Evolutionary conservation across 2,797 vertebrate species (phyloP), one percentile per base, ranked within the genome.

Genomic region (Gymnoscopelus microlampas): DNA sequence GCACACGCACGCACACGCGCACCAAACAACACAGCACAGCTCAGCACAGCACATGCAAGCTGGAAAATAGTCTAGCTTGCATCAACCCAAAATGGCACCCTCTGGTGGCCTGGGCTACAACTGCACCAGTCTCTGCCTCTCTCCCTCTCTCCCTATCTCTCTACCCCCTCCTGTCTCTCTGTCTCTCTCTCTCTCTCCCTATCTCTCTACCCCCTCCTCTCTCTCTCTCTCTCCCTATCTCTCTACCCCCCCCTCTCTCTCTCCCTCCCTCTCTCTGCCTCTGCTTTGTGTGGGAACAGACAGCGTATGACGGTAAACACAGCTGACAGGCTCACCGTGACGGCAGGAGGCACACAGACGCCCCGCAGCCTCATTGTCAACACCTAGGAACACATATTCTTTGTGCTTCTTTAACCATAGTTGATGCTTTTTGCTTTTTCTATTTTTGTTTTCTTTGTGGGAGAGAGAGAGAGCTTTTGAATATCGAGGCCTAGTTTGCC

Each of bases 261-360:
- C 19, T 19, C 19, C 19, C 19, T 29, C 26, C 3, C 26, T 29
- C 26, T 29, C 26, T 29, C 26, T 29, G 2, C 26, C 26, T 29
- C 26, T 29, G 26, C 26, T 29, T 63, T 59, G 56, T 55, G 15
- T 68, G 77, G 9, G 65, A 71, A n/a, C 72, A 75, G 65, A 70
- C 70, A 60, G 59, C 19, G 2, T 71, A 71, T 87, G 86, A 88
- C 74, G 81, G 65, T 88, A 79, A 90, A 71, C 65, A 1, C 66
- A 57, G 79, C 77, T 88, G 85, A 88, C 88, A 85, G 87, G 48
- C 86, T 82, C 82, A 81, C 75, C 63, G 58, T 64, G 70, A 67
- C 84, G 76, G 68, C 39, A 49, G 53, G 67, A 62, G 71, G 68
- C 70, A 60, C 39, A 44, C 39, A 44, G 39, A 44, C 39, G 39